Evolutionary conservation across 1,140 invertebrate genomes (phyloP).

Genomic region (Spodoptera frugiperda): DNA sequence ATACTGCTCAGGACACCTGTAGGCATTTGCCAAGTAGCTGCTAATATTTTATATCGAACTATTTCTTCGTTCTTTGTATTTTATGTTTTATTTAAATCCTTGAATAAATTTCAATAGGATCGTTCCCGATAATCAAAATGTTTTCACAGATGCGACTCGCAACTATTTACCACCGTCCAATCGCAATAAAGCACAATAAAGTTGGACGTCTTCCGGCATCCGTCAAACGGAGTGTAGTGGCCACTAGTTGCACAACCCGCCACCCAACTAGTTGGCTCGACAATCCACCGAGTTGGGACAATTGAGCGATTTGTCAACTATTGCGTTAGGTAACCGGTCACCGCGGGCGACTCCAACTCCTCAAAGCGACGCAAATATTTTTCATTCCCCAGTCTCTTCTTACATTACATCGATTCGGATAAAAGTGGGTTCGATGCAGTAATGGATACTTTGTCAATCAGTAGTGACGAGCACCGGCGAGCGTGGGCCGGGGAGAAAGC

Average conservation of each 20-base stretch:
- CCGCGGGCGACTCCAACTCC: constrained; percentile 54
- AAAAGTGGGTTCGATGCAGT: constrained; percentile 62
- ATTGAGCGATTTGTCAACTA: constrained; percentile 85
- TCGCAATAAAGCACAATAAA: constrained; percentile 77
- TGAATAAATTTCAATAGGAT: constrained; percentile 46
- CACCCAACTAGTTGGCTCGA: constrained; percentile 70
- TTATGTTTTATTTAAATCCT: constrained; percentile 8
- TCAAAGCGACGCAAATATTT: constrained; percentile 28
- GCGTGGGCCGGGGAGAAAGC: constrained; percentile 71
- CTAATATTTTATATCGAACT: constrained; percentile 20
- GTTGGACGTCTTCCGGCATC: constrained; percentile 77
- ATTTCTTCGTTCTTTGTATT: constrained; percentile 10
- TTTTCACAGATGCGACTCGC: constrained; percentile 39
- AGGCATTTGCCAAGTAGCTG: constrained; percentile 19
- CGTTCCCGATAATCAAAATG: constrained; percentile 44
- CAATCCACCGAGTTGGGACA: constrained; percentile 69
- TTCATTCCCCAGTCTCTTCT: constrained; percentile 49
- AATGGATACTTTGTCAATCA: constrained; percentile 74
- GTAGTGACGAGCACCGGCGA: constrained; percentile 68
- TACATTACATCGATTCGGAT: constrained; percentile 58
- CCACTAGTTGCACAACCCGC: constrained; percentile 70
- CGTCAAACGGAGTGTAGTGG: constrained; percentile 63
- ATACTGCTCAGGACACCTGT: constrained; percentile 14
- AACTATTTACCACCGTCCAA: constrained; percentile 56
- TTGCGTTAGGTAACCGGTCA: constrained; percentile 75